Conservation (phyloP, 2,888 invertebrate genomes). For the Pyrocoelia pectoralis region DNA sequence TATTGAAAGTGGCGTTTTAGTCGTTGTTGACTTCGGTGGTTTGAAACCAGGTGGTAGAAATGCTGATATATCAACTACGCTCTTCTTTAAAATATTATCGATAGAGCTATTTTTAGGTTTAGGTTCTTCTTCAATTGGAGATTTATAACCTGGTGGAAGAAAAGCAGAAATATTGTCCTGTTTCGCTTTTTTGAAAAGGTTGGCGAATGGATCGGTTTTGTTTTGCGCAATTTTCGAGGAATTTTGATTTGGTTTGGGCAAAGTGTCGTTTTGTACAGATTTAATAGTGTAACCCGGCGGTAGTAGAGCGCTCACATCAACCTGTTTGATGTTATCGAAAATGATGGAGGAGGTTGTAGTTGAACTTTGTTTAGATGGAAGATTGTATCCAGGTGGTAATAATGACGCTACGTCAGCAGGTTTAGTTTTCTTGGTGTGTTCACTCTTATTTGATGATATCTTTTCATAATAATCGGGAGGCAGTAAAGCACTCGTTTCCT, state of each 20-base stretch:
- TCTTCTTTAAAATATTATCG: slow-evolving; percentile 61
- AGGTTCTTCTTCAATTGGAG: slow-evolving; percentile 38
- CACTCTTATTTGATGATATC: not conserved
- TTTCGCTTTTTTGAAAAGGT: slow-evolving; percentile 55
- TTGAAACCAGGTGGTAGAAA: slow-evolving; percentile 75
- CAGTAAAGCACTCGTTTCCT: slow-evolving; percentile 65
- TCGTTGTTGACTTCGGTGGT: slow-evolving; percentile 32
- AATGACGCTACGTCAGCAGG: not conserved
- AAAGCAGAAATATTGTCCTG: slow-evolving; percentile 55
- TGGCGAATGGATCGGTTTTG: slow-evolving; percentile 25
- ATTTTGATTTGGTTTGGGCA: not conserved
- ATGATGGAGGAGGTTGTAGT: not conserved
- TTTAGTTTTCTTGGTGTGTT: slow-evolving; percentile 50
- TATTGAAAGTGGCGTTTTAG: slow-evolving; percentile 29
- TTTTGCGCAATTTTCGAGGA: slow-evolving; percentile 26
- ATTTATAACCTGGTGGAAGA: slow-evolving; percentile 60
- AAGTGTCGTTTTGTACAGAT: slow-evolving; percentile 22
- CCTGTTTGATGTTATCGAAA: slow-evolving; percentile 52
- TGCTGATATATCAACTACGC: slow-evolving; percentile 66
- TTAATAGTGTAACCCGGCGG: slow-evolving; percentile 63
- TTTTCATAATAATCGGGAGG: slow-evolving; percentile 66
- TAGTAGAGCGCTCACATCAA: slow-evolving; percentile 60
- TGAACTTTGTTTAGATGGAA: not conserved
- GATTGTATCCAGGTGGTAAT: no score
- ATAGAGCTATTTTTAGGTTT: slow-evolving; percentile 40